Conservation (phyloP, 2,113 vertebrate genomes). For the Platysteira castanea region DNA sequence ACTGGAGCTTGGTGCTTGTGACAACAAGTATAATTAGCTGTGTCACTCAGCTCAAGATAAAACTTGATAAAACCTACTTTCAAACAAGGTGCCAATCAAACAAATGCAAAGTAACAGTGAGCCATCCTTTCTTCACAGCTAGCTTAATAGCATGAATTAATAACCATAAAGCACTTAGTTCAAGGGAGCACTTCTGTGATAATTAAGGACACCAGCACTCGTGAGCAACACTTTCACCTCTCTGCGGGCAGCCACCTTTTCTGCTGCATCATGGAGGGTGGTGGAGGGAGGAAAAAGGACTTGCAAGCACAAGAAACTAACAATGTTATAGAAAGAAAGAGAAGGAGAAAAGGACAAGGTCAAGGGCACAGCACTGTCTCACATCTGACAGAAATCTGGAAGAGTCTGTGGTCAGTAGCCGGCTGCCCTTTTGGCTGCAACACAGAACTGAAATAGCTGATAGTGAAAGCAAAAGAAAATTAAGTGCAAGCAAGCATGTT, state of each 20-base stretch:
- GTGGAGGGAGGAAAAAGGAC: not conserved
- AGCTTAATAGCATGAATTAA: constrained; percentile 21
- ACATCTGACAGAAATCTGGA: not conserved
- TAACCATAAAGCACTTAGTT: not conserved
- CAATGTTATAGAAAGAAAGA: not conserved
- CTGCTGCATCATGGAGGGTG: not conserved
- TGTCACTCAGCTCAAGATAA: constrained; percentile 10
- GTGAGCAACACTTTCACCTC: not conserved
- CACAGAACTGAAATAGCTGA: not conserved
- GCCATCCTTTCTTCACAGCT: not conserved
- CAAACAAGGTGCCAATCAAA: constrained; percentile 21
- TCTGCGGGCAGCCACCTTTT: not conserved
- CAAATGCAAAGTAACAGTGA: not conserved
- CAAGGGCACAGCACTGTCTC: not conserved
- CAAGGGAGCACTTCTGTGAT: not conserved
- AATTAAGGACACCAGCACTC: not conserved
- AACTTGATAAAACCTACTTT: constrained; percentile 6
- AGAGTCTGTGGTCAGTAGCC: not conserved
- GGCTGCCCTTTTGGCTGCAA: not conserved
- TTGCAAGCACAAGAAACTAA: not conserved
- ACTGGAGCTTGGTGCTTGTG: not conserved
- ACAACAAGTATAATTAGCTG: constrained; percentile 30
- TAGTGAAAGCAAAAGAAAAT: not conserved
- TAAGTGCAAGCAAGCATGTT: not conserved
- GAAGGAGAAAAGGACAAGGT: not conserved